A percentile compares a stretch with the other conserved stretches of the same genome.
Evolutionary conservation across 2,113 vertebrate species (phyloP).

Genomic region (Chaetops frenatus): DNA sequence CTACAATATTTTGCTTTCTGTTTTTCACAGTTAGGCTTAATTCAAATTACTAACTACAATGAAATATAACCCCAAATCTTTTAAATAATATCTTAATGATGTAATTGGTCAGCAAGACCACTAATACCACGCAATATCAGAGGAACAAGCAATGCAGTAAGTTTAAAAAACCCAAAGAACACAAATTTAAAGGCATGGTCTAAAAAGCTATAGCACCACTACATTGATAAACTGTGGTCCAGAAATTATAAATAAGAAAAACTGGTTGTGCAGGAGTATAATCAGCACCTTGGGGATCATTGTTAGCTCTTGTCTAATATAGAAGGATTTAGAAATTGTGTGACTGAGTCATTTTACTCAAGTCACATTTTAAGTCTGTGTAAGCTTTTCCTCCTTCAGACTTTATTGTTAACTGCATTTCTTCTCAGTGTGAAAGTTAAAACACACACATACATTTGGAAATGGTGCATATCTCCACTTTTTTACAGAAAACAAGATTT

Average conservation of each 20-base stretch:
- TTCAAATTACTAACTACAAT: not conserved
- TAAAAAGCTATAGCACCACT: not conserved
- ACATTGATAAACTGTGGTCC: not conserved
- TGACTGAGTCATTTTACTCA: not conserved
- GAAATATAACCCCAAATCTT: not conserved
- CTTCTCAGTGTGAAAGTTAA: not conserved
- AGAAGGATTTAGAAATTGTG: not conserved
- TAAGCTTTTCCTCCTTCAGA: not conserved
- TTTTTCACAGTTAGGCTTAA: not conserved
- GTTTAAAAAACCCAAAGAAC: not conserved
- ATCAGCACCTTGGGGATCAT: not conserved
- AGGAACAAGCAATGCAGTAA: not conserved
- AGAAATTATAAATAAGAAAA: not conserved
- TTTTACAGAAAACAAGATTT: not conserved
- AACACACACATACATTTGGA: not conserved
- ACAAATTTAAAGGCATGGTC: not conserved
- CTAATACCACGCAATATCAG: not conserved
- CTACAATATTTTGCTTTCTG: not conserved
- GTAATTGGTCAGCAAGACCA: not conserved
- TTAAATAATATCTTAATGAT: not conserved
- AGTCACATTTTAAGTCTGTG: not conserved
- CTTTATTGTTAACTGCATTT: not conserved
- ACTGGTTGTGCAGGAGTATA: not conserved
- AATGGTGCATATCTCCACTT: not conserved
- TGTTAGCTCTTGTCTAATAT: not conserved